Percentiles rank a stretch among this genome's conserved stretches.
These are phyloP conservation scores for Periophthalmus modestus DNA, from an alignment of 2,113 vertebrate genomes.

Conservation along the genomic window DNA sequence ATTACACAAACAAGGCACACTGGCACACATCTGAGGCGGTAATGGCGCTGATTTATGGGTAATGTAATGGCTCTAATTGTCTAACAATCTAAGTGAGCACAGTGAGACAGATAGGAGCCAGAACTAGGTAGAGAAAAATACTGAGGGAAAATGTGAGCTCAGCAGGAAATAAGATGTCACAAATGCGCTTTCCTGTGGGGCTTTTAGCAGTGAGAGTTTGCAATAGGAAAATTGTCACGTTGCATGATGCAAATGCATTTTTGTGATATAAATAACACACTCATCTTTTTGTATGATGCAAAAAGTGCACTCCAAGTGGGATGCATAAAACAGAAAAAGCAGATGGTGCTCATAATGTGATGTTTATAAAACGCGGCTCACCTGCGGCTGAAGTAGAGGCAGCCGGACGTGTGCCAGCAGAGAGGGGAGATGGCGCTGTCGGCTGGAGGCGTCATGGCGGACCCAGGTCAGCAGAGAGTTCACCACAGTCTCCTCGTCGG, in stretches of 20 bases:
- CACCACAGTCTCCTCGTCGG: conserved; percentile 93
- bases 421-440: conserved; percentile 84
- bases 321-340: not conserved
- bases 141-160: not conserved
- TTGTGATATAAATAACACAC: not conserved
- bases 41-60: conserved; percentile 29
- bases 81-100: conserved; percentile 21
- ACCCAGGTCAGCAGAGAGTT: conserved; percentile 93
- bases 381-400: conserved; percentile 94
- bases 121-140: conserved; percentile 8
- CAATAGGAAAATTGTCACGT: not conserved
- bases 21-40: conserved; percentile 20
- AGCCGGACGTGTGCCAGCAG: conserved; percentile 91
- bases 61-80: conserved; percentile 31
- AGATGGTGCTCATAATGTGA: not conserved
- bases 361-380: conserved; percentile 57
- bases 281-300: not conserved
- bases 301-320: not conserved
- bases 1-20: not conserved
- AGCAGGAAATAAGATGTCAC: conserved; percentile 1
- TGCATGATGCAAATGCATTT: not conserved
- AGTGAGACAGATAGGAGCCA: conserved; percentile 7
- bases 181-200: not conserved
- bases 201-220: conserved; percentile 11
- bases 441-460: conserved; percentile 81